A percentile compares a stretch with the other conserved stretches of the same genome.
phyloP scores from a whole-genome alignment of 23 tunicate genomes.

The Styela clava region DNA sequence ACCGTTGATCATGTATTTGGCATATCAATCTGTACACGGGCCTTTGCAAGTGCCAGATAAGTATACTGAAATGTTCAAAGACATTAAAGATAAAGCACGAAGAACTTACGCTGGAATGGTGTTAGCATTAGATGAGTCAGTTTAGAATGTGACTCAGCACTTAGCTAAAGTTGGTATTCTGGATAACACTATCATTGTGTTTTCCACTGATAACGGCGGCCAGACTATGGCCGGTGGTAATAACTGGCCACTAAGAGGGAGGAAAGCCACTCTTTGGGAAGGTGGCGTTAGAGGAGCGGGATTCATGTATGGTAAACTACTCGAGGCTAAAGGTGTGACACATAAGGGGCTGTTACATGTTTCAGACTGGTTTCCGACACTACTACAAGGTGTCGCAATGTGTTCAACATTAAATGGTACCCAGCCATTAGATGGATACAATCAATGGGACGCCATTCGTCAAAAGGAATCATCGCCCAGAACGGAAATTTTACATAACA shows the following conservation, averaged over 20 bases:
- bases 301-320: constrained; percentile 59
- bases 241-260: constrained; percentile 80
- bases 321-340: constrained; percentile 23
- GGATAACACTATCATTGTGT: constrained; percentile 70
- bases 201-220: constrained; percentile 92
- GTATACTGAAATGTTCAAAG: constrained; percentile 20
- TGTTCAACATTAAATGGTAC: constrained; percentile 52
- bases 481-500: constrained; percentile 61
- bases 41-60: constrained; percentile 48
- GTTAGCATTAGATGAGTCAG: constrained; percentile 69
- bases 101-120: constrained; percentile 78
- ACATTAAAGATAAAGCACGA: constrained; percentile 15
- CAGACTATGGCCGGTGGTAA: constrained; percentile 82
- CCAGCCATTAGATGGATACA: constrained; percentile 59
- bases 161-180: constrained; percentile 37
- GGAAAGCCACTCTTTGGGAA: constrained; percentile 82
- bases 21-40: constrained; percentile 52
- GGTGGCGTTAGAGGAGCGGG: constrained; percentile 89
- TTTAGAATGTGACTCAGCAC: constrained; percentile 58
- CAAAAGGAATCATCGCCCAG: constrained; percentile 39
- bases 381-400: constrained; percentile 46
- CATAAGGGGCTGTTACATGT: constrained; percentile 70
- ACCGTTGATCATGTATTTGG: constrained; percentile 52
- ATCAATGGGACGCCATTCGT: constrained; percentile 72
- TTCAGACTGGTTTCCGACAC: constrained; percentile 93